A percentile compares a stretch with the other conserved stretches of the same genome.
phyloP scores from a whole-genome alignment of 92 coral and sea anemone species.

The Blastomussa wellsi region DNA sequence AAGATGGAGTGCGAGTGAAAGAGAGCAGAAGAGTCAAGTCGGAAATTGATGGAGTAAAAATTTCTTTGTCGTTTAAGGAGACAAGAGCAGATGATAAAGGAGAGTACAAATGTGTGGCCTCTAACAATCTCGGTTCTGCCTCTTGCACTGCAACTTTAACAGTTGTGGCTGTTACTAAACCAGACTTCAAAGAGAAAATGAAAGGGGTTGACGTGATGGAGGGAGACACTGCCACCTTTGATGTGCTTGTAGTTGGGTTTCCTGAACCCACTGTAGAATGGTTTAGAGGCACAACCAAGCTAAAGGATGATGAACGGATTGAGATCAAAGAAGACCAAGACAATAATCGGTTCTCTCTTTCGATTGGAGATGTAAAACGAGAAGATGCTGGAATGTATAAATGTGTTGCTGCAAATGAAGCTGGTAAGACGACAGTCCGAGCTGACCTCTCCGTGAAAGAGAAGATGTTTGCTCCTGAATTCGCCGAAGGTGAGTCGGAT shows the following conservation, averaged over 20 bases:
- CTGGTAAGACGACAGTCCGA: constrained; percentile 62
- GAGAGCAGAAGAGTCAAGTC: constrained; percentile 74
- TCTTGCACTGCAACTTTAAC: constrained; percentile 66
- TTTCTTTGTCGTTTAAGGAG: constrained; percentile 64
- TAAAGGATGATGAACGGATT: constrained; percentile 65
- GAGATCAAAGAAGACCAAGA: constrained; percentile 67
- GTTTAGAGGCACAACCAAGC: constrained; percentile 70
- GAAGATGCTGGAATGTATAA: constrained; percentile 84
- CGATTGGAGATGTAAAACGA: constrained; percentile 57
- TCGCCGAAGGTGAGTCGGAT: constrained; percentile 40
- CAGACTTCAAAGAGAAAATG: constrained; percentile 84
- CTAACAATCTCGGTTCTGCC: constrained; percentile 71
- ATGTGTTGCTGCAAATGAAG: constrained; percentile 77
- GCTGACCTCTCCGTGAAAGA: constrained; percentile 63
- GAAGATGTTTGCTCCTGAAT: constrained; percentile 56
- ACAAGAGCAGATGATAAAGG: constrained; percentile 80
- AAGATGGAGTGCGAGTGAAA: constrained; percentile 64
- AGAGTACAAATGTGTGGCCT: constrained; percentile 72
- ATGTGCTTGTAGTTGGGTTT: constrained; percentile 70
- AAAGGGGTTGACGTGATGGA: constrained; percentile 71
- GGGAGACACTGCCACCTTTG: constrained; percentile 75
- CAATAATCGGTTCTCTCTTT: constrained; percentile 63
- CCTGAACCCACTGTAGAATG: constrained; percentile 91
- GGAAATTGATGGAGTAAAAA: constrained; percentile 56
- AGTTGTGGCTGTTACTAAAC: constrained; percentile 60